A percentile compares a stretch with the other conserved stretches of the same genome.
These are phyloP conservation scores for Mycetomoellerius zeteki DNA, from an alignment of 1,140 invertebrate genomes.

Conservation along the genomic window DNA sequence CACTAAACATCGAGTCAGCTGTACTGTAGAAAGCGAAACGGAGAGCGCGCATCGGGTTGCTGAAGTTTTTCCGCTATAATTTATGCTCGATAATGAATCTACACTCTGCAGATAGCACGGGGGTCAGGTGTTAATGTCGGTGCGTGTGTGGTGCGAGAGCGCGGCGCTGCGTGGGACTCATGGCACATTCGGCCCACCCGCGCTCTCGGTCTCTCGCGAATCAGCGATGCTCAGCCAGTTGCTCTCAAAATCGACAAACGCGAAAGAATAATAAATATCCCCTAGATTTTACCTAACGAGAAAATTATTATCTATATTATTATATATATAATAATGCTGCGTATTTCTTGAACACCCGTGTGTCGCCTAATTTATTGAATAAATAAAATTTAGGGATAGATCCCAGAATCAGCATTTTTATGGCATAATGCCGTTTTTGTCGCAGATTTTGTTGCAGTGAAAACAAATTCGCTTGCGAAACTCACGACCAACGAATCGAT, in stretches of 20 bases:
- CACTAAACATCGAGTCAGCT: not conserved
- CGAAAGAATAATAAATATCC: not conserved
- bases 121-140: constrained; percentile 83
- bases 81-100: constrained; percentile 84
- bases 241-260: not conserved
- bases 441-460: constrained; percentile 13
- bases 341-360: not conserved
- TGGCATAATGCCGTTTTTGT: not conserved
- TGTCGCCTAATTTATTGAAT: not conserved
- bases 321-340: not conserved
- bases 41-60: constrained; percentile 72
- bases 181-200: constrained; percentile 81
- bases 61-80: constrained; percentile 80
- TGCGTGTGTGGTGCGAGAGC: constrained; percentile 80
- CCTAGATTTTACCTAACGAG: not conserved
- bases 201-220: constrained; percentile 69
- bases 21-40: constrained; percentile 68
- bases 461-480: constrained; percentile 68
- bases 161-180: constrained; percentile 80
- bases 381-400: not conserved
- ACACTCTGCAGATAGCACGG: constrained; percentile 79
- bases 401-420: not conserved
- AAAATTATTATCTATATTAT: not conserved
- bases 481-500: constrained; percentile 53
- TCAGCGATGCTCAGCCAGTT: constrained; percentile 68